Evolutionary conservation across 2,113 vertebrate species (phyloP).

Genomic region (Cyphomyrus discorhynchus): DNA sequence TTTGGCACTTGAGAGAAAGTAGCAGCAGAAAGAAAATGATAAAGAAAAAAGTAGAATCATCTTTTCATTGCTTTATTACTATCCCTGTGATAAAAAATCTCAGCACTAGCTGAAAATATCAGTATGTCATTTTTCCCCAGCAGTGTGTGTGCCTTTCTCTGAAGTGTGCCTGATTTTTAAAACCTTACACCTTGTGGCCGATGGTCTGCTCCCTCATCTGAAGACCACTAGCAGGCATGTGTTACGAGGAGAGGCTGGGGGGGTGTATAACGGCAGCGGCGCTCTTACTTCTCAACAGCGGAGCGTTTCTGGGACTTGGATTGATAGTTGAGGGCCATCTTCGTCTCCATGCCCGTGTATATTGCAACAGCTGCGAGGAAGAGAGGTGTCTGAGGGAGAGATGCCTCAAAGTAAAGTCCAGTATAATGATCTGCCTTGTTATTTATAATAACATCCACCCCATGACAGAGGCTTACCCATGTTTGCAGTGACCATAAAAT

Average conservation of each 20-base stretch:
- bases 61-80: neutral
- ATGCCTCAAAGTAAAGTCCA: neutral
- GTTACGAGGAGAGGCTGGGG: neutral
- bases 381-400: neutral
- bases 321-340: constrained; percentile 98
- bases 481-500: neutral
- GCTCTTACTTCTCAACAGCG: constrained; percentile 91
- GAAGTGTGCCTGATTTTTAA: neutral
- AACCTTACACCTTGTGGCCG: neutral
- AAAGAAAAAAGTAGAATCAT: neutral
- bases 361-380: constrained; percentile 75
- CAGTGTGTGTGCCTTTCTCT: neutral
- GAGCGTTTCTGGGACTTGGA: constrained; percentile 95
- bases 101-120: neutral
- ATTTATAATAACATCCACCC: neutral
- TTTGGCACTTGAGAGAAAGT: neutral
- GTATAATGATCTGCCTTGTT: neutral
- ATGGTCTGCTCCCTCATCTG: neutral
- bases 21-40: neutral
- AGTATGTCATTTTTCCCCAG: neutral
- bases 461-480: neutral
- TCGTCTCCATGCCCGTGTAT: constrained; percentile 98
- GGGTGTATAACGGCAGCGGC: neutral
- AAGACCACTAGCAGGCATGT: neutral
- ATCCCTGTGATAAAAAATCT: neutral